Evolutionary conservation across 2,113 vertebrate species (phyloP).

Genomic region (Prionailurus bengalensis): DNA sequence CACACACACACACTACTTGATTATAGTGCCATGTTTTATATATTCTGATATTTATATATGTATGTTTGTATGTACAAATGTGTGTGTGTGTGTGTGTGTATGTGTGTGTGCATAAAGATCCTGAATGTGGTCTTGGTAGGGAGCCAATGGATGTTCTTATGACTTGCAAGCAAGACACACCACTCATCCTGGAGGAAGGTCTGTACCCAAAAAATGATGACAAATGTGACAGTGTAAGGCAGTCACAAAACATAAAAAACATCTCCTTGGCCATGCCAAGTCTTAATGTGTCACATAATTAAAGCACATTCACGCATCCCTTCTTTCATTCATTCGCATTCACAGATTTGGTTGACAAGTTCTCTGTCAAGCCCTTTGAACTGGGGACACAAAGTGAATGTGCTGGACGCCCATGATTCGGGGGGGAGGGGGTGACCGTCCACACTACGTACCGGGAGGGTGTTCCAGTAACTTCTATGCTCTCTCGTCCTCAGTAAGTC

Average conservation of each 20-base stretch:
- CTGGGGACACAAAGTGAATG: too few species aligned
- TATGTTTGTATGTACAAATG: not conserved
- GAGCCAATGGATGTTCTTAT: accelerated
- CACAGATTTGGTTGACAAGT: accelerated
- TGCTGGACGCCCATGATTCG: accelerated
- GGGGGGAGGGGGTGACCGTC: accelerated
- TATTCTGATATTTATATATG: not conserved
- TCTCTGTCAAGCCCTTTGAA: not conserved
- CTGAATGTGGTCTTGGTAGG: not conserved
- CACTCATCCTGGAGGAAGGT: not conserved
- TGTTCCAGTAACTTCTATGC: accelerated
- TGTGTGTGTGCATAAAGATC: not conserved
- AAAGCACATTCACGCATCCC: not conserved
- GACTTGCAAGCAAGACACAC: not conserved
- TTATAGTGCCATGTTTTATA: not conserved
- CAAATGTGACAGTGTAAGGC: not conserved
- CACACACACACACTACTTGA: too few species aligned
- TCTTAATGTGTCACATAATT: not conserved
- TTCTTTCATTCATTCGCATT: not conserved
- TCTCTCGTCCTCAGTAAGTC: too few species aligned
- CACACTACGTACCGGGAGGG: not conserved
- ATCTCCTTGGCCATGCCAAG: accelerated
- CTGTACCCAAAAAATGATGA: too few species aligned
- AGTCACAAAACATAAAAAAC: too few species aligned
- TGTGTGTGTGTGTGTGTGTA: not conserved